phyloP scores from a whole-genome alignment of 2,797 vertebrate genomes.

The Lerista edwardsae region DNA sequence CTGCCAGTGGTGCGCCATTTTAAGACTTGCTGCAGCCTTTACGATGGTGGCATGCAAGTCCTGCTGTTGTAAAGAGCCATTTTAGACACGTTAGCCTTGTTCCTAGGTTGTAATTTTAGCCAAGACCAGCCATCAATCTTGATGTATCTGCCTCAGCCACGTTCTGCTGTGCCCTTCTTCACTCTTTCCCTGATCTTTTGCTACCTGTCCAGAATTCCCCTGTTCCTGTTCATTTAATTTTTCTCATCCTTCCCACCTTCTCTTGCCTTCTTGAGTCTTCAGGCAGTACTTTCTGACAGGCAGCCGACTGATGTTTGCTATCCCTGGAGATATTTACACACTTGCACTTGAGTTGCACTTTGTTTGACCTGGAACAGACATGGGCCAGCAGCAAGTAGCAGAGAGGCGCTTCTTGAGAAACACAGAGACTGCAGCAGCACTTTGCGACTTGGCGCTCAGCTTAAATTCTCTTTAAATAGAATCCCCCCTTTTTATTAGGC shows the following conservation, averaged over 20 bases:
- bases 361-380: background rate
- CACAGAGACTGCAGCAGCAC: background rate
- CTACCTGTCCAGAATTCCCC: background rate
- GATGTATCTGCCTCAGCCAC: background rate
- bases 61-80: too few species aligned
- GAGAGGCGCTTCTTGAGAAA: background rate
- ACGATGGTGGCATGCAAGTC: too few species aligned
- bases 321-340: background rate
- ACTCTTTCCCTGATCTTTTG: background rate
- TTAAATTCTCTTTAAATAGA: background rate
- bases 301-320: background rate
- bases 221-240: background rate
- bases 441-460: background rate
- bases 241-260: background rate
- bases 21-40: too few species aligned
- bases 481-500: background rate
- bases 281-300: background rate
- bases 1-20: too few species aligned
- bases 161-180: background rate
- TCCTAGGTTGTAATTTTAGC: background rate
- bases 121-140: background rate
- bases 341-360: constrained; percentile 9
- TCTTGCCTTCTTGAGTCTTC: background rate
- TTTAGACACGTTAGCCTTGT: background rate
- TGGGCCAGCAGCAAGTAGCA: background rate